Conservation (phyloP, 2,888 invertebrate genomes). For the Tanytarsus gracilentus region DNA sequence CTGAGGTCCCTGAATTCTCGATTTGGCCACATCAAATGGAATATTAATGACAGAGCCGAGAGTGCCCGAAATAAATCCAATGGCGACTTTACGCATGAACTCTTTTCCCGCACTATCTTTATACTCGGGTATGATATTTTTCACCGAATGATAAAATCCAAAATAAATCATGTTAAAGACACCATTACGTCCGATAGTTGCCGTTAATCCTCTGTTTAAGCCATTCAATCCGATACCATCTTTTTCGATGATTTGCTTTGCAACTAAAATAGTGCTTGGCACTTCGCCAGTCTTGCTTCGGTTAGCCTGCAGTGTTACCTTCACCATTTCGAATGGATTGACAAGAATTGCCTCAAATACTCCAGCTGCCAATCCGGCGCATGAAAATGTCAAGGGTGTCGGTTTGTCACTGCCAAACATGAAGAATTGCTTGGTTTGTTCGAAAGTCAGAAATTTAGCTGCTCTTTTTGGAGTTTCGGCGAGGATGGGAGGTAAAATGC, state of each 20-base stretch:
- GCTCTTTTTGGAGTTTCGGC: slow-evolving; percentile 94
- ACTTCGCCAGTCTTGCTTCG: slow-evolving; percentile 52
- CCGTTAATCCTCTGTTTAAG: slow-evolving; percentile 77
- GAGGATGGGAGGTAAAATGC: slow-evolving; percentile 72
- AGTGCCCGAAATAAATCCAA: slow-evolving; percentile 82
- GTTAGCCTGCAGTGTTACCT: slow-evolving; percentile 79
- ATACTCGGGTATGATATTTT: slow-evolving; percentile 39
- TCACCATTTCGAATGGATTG: slow-evolving; percentile 93
- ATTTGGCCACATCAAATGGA: slow-evolving; percentile 94
- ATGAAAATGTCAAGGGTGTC: slow-evolving; percentile 72
- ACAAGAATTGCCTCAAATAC: slow-evolving; percentile 85
- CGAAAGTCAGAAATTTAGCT: slow-evolving; percentile 89
- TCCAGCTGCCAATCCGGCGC: slow-evolving; percentile 83
- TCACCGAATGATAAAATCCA: slow-evolving; percentile 89
- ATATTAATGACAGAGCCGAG: slow-evolving; percentile 82
- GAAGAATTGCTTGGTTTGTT: slow-evolving; percentile 82
- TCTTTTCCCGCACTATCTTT: slow-evolving; percentile 56
- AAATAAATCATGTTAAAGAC: slow-evolving; percentile 91
- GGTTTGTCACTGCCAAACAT: slow-evolving; percentile 66
- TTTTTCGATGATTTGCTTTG: slow-evolving; percentile 64
- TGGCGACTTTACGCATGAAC: slow-evolving; percentile 64
- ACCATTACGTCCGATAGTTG: slow-evolving; percentile 83
- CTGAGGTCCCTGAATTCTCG: slow-evolving; percentile 89
- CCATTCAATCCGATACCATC: slow-evolving; percentile 72
- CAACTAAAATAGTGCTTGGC: slow-evolving; percentile 71